Evolutionary conservation across 2,797 vertebrate species (phyloP).

Genomic region (Enoplosus armatus): DNA sequence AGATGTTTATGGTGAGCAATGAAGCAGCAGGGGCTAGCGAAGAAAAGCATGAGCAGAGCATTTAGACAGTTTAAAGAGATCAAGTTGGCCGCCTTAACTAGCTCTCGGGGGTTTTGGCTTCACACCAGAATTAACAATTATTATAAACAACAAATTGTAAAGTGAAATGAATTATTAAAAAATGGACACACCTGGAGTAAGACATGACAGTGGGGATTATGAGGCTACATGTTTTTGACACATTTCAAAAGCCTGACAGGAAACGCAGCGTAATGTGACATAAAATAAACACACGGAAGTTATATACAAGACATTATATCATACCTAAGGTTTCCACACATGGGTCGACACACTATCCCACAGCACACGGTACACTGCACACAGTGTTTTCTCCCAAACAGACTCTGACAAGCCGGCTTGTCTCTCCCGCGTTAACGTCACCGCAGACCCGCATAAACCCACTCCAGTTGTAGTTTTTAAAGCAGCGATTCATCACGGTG

Average conservation of each 20-base stretch:
- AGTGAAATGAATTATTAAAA: neutral
- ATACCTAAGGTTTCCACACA: constrained; percentile 51
- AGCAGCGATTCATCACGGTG: constrained; percentile 55
- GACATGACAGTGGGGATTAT: neutral
- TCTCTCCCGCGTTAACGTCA: constrained; percentile 23
- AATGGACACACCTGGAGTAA: neutral
- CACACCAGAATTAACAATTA: neutral
- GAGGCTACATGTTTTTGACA: neutral
- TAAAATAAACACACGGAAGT: too few species aligned
- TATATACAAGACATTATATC: constrained; percentile 52
- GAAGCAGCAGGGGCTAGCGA: neutral
- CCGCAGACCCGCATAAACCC: constrained; percentile 47
- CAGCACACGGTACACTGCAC: constrained; percentile 44
- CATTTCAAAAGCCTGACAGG: neutral
- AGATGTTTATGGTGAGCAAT: neutral
- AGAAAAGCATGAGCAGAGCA: neutral
- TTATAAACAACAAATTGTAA: neutral
- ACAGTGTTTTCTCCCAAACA: constrained; percentile 53
- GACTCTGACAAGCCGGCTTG: constrained; percentile 49
- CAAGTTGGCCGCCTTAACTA: neutral
- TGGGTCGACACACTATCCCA: constrained; percentile 42
- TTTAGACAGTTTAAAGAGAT: neutral
- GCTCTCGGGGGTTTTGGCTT: neutral
- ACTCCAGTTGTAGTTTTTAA: constrained; percentile 61
- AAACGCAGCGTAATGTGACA: neutral